Evolutionary conservation across 1,140 invertebrate genomes (phyloP), one percentile per base, ranked within the genome.

Genomic region (Hyphantria cunea): DNA sequence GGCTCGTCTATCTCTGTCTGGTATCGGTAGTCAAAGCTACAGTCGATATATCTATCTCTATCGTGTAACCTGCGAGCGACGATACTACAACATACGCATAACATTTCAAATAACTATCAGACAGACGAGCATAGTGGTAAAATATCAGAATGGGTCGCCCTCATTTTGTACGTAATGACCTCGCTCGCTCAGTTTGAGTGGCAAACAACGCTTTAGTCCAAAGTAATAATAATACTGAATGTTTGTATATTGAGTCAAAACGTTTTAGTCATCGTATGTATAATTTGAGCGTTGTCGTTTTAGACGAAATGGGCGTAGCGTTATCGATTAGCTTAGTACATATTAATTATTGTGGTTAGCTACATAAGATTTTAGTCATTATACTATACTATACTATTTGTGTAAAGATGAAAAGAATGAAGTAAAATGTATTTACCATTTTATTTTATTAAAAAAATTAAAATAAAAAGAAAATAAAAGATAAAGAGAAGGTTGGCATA

Each of bases 111-210:
- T 76, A 58, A 55, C 60, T 63, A 60, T 39, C 41, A 49, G 59
- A 42, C 48, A 25, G 33, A 13, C 12, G 25, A 41, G 62, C 58
- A 58, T 53, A 72, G 65, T 60, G 63, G 63, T 74, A 79, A 81
- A 80, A 74, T 80, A 80, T 79, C 69, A 74, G 74, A 74, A 76
- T 71, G 70, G 66, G 68, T 78, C 70, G 69, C 66, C 66, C 69
- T 61, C 72, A 64, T 75, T 67, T 64, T 69, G 64, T 74, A 62
- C 68, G 74, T 74, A 78, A 79, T 86, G 81, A 84, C 82, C 80
- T 85, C 78, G 80, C 76, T 83, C 70, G 31, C 31, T 51, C 49
- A 33, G 54, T 32, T 48, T 44, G 45, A 58, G 54, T 55, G 41
- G 53, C 53, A 45, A 47, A 47, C 42, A 34, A 56, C 44, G 44